These are phyloP conservation scores for Mantis religiosa DNA, from an alignment of 2,888 invertebrate genomes.

Conservation along the genomic window DNA sequence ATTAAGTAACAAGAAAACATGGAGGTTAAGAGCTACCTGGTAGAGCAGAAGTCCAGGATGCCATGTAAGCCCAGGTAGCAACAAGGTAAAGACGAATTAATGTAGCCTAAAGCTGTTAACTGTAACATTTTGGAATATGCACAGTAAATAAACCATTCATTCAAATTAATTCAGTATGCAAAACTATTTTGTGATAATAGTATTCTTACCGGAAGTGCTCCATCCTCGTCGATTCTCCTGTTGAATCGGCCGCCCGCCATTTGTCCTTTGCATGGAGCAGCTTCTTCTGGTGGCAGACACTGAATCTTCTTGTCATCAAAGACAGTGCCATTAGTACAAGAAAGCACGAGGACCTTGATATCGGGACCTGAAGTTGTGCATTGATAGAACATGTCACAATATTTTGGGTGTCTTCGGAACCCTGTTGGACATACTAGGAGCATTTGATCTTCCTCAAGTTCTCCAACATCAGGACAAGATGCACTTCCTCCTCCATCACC, in stretches of 20 bases:
- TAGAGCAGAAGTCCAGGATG: too few relatives aligned
- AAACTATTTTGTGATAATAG: not conserved
- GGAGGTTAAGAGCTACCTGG: too few relatives aligned
- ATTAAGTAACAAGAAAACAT: too few relatives aligned
- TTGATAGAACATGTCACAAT: conserved; percentile 80
- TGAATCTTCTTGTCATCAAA: conserved; percentile 69
- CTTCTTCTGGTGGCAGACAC: conserved; percentile 61
- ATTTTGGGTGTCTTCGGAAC: conserved; percentile 76
- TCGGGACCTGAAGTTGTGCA: conserved; percentile 65
- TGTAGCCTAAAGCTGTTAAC: too few relatives aligned
- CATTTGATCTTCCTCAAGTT: conserved; percentile 65
- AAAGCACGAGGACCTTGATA: conserved; percentile 67
- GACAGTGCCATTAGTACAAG: conserved; percentile 72
- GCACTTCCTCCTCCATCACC: conserved; percentile 34
- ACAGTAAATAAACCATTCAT: too few relatives aligned
- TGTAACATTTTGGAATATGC: too few relatives aligned
- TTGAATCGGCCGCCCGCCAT: conserved; percentile 53
- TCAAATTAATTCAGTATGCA: too few relatives aligned
- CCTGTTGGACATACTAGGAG: conserved; percentile 76
- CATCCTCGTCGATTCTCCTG: conserved; percentile 40
- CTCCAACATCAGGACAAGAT: conserved; percentile 35
- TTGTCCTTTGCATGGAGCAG: conserved; percentile 46
- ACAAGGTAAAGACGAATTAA: too few relatives aligned
- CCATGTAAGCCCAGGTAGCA: too few relatives aligned
- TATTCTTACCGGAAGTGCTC: conserved; percentile 24